These are phyloP conservation scores for Pocillopora verrucosa DNA, from an alignment of 64 coral and sea anemone species.

Conservation along the genomic window DNA sequence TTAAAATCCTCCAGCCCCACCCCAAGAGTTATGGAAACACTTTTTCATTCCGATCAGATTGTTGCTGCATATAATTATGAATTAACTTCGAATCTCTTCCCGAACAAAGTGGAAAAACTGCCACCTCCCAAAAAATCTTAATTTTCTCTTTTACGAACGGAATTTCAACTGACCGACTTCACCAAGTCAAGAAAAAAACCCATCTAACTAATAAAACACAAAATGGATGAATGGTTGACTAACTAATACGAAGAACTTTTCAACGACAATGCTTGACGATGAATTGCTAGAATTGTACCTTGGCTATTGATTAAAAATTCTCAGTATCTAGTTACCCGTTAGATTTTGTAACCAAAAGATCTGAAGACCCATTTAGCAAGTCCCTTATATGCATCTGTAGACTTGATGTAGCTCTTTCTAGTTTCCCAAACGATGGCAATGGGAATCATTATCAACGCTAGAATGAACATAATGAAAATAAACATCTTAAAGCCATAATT, in stretches of 20 bases:
- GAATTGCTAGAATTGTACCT: background rate
- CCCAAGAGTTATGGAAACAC: background rate
- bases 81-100: background rate
- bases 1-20: no score
- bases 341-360: constrained; percentile 73
- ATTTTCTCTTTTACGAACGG: no score
- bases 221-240: background rate
- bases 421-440: constrained; percentile 95
- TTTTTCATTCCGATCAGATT: background rate
- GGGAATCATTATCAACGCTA: constrained; percentile 90
- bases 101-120: no score
- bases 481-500: constrained; percentile 97
- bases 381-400: constrained; percentile 69
- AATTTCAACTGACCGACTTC: background rate
- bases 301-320: constrained; percentile 21
- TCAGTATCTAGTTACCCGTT: background rate
- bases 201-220: background rate
- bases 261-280: constrained; percentile 11
- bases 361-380: constrained; percentile 76
- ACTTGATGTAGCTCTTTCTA: constrained; percentile 85
- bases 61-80: background rate
- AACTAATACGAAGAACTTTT: background rate
- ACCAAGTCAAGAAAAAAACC: background rate
- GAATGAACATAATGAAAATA: constrained; percentile 88
- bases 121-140: no score